A percentile compares a stretch with the other conserved stretches of the same genome.
These are phyloP conservation scores for Accipiter virgatus DNA, from an alignment of 2,113 vertebrate genomes.

Conservation along the genomic window DNA sequence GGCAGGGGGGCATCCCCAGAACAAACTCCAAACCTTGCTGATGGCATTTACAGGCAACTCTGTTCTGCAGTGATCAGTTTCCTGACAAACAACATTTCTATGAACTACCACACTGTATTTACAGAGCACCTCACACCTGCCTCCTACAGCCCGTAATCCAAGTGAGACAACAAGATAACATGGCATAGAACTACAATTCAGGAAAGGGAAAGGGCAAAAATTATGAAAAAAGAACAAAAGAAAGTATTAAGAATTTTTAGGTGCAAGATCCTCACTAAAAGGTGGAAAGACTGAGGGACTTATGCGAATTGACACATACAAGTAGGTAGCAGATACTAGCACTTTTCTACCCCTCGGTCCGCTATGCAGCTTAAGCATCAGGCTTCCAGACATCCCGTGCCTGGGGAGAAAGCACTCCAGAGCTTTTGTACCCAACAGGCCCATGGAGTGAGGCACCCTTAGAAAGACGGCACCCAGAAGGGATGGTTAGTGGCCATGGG, in stretches of 20 bases:
- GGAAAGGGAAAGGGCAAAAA: not conserved
- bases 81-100: not conserved
- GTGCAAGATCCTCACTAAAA: not conserved
- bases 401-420: not conserved
- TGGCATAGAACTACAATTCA: not conserved
- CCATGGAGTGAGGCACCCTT: not conserved
- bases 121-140: not conserved
- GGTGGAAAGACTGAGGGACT: not conserved
- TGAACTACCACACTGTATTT: not conserved
- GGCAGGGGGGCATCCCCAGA: not conserved
- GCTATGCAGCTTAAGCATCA: not conserved
- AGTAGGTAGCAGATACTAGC: not conserved
- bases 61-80: not conserved
- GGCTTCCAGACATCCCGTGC: not conserved
- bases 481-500: not conserved
- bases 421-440: not conserved
- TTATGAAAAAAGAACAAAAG: not conserved
- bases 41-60: not conserved
- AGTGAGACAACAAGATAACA: not conserved
- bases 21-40: not conserved
- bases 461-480: not conserved
- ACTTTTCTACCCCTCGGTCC: fast-evolving
- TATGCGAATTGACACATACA: not conserved
- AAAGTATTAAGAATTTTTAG: not conserved
- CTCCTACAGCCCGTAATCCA: not conserved